Base-by-base conservation (phyloP, 2,113 vertebrate species). In the Ptilonorhynchus violaceus region DNA sequence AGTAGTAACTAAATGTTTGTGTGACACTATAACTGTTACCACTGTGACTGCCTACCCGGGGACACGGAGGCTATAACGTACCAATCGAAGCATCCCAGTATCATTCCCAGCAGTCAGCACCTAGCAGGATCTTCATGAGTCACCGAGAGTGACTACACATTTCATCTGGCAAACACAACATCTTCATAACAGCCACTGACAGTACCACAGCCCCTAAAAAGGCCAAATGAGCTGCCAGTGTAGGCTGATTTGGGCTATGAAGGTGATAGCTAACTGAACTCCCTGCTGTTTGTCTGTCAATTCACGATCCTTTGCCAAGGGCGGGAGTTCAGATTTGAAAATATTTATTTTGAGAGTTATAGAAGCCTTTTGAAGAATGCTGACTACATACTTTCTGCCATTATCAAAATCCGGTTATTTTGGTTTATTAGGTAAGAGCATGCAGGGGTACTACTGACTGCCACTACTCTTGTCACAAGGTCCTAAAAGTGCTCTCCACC, bases 31-130 rank as follows among this genome's bases (percentile, higher is more conserved):
- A 66, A 35, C 46, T 44, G 58, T 23, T 74, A 55, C 23, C 2
- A 2, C 55, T 77, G 23, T 21, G 17, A 90, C 42, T 3, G 2
- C 44, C n/a, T 47, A 24, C 56, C 28, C 6, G 5, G 37, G 23
- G 30, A 85, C 55, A n/a, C 0, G 1, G 12, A 76, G 14, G 33
- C 60, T 75, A 19, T 60, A 75, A 74, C 22, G 64, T 3, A 56
- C 12, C 1, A 1, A 23, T 0, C 0, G 2, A 55, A 47, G 79
- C 58, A 50, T 9, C 28, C 30, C 50, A 69, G 37, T 10, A 19
- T n/a, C 22, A 2, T 7, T 88, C 20, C 50, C 2, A 3, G 59
- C 33, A 78, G 58, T 22, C 42, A 75, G 31, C 47, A 87, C n/a
- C 12, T 6, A 53, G 55, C n/a, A 93, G 31, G 2, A 3, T 27